Evolutionary conservation across 2,888 invertebrate genomes (phyloP), one percentile per base, ranked within the genome.

Genomic region (Eupithecia tripunctaria): DNA sequence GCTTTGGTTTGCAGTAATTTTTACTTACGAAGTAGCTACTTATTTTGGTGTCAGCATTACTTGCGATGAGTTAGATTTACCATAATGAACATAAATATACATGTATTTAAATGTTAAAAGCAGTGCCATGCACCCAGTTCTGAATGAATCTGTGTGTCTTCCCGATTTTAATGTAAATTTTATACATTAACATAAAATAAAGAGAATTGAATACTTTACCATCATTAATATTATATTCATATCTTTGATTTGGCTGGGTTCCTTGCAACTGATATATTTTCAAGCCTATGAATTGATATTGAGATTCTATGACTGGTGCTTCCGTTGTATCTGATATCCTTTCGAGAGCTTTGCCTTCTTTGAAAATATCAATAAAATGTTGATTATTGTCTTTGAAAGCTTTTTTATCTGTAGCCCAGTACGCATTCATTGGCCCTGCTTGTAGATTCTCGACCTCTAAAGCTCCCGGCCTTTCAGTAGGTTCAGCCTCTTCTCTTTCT

Each of bases 111-210:
- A 68, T 38, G 64, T 69, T 72, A 66, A 66, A 78, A 78, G 80
- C 76, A 68, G 60, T 72, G 59, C 80, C 90, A 89, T 90, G 91
- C 91, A 89, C 87, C 86, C 90, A 91, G 88, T 88, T 88, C 86
- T 79, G 76, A 86, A 83, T 84, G 86, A 88, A 92, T 93, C 94
- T 93, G 94, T 94, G 92, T 93, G 93, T 94, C 94, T 93, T 90
- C 92, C 84, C 79, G 83, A 79, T 67, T 62, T 60, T 68, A 73
- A 18, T 72, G 51, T 56, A 59, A 38, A 62, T 32, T 29, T 27
- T 73, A 76, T 74, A 76, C 73, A 25, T 80, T 25, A 74, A 82
- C 51, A 76, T 77, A 75, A 76, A 78, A 51, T 10, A 51, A 78
- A 73, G 82, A 82, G 81, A 84, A 77, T 82, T 80, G 79, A 82